Evolutionary conservation across 2,113 vertebrate species (phyloP).

Genomic region (Gymnocephalus cernua): DNA sequence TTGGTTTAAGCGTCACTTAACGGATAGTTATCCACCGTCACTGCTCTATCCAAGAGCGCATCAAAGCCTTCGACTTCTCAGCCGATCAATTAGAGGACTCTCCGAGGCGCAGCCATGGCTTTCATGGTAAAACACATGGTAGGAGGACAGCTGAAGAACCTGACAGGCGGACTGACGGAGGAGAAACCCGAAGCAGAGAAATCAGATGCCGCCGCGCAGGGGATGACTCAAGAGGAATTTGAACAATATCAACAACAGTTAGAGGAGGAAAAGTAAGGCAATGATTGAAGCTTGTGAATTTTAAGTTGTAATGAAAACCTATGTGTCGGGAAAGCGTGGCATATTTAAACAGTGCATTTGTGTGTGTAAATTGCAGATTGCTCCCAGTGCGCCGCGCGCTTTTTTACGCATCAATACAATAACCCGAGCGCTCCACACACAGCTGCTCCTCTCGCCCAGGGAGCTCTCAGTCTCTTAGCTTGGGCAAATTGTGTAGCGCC

Average conservation of each 20-base stretch:
- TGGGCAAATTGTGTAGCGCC: conserved; percentile 9
- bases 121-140: conserved; percentile 99
- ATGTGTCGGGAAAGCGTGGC: background rate
- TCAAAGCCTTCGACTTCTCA: conserved; percentile 42
- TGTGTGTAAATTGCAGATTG: conserved; percentile 35
- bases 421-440: conserved; percentile 60
- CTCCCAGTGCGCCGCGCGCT: conserved; percentile 58
- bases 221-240: conserved; percentile 97
- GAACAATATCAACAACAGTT: conserved; percentile 98
- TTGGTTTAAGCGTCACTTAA: conserved; percentile 21
- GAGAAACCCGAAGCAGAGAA: conserved; percentile 93
- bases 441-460: conserved; percentile 76
- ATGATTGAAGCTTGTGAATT: conserved; percentile 28
- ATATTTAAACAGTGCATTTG: conserved; percentile 11
- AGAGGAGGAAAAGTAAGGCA: conserved; percentile 96
- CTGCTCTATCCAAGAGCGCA: conserved; percentile 55
- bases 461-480: conserved; percentile 52
- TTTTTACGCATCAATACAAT: conserved; percentile 73
- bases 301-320: background rate
- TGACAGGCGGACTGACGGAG: conserved; percentile 94
- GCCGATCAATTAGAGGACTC: conserved; percentile 38
- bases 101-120: conserved; percentile 86
- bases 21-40: conserved; percentile 28
- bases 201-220: conserved; percentile 89
- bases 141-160: conserved; percentile 96